Evolutionary conservation across 2,113 vertebrate genomes (phyloP).

Genomic region (Acanthochromis polyacanthus): DNA sequence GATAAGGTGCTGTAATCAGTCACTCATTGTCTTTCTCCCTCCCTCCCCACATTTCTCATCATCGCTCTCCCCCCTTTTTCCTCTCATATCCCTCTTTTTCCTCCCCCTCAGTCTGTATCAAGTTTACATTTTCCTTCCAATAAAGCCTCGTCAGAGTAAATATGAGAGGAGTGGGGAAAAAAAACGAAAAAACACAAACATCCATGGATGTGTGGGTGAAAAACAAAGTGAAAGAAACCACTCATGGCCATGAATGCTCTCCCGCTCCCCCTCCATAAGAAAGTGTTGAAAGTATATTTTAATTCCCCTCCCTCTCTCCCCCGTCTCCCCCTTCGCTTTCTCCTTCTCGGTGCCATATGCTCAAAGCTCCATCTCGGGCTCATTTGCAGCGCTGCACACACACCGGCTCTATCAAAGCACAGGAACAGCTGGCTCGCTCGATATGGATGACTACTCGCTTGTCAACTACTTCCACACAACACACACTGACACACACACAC

Average conservation of each 20-base stretch:
- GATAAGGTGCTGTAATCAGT: constrained; percentile 64
- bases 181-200: constrained; percentile 35
- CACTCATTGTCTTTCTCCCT: constrained; percentile 46
- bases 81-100: constrained; percentile 8
- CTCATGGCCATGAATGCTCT: constrained; percentile 34
- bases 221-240: constrained; percentile 61
- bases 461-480: constrained; percentile 65
- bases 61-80: constrained; percentile 19
- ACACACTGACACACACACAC: constrained; percentile 23
- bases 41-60: not conserved
- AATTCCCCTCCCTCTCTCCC: constrained; percentile 56
- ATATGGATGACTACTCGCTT: constrained; percentile 79
- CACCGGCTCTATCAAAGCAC: constrained; percentile 69
- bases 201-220: constrained; percentile 56
- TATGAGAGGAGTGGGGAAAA: constrained; percentile 17
- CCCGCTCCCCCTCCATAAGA: constrained; percentile 28
- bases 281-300: constrained; percentile 66
- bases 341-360: constrained; percentile 73
- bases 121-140: constrained; percentile 47
- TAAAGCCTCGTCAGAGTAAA: constrained; percentile 44
- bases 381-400: constrained; percentile 65
- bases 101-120: constrained; percentile 2
- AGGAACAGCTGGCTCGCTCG: constrained; percentile 76
- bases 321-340: constrained; percentile 39
- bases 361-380: constrained; percentile 72